Evolutionary conservation across 1,140 invertebrate genomes (phyloP).

Genomic region (Tyrophagus putrescentiae): DNA sequence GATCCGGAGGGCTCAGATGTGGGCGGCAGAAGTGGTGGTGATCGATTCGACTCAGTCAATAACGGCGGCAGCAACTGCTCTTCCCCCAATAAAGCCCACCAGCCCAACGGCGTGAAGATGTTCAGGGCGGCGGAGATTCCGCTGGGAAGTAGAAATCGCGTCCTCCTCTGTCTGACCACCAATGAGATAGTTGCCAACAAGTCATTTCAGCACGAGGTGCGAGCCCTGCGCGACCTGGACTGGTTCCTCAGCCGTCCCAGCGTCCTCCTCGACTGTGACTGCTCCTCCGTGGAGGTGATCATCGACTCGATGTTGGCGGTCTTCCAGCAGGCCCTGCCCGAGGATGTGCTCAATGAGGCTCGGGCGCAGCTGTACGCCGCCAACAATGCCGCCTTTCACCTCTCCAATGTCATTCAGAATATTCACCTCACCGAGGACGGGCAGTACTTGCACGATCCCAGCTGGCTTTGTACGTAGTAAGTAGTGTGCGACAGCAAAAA

Average conservation of each 20-base stretch:
- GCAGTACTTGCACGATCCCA: slow-evolving; percentile 1
- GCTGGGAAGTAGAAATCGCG: background rate
- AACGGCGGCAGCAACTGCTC: background rate
- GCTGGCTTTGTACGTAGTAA: slow-evolving; percentile 15
- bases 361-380: background rate
- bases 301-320: background rate
- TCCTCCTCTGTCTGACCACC: background rate
- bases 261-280: background rate
- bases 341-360: background rate
- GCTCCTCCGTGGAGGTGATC: background rate
- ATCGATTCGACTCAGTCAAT: background rate
- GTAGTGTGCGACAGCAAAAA: background rate
- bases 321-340: background rate
- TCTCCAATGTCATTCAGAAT: slow-evolving; percentile 8
- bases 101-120: no score
- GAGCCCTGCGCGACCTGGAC: background rate
- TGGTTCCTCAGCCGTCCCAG: background rate
- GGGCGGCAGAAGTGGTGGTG: background rate
- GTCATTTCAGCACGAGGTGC: slow-evolving; percentile 6
- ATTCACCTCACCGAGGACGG: background rate
- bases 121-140: slow-evolving; percentile 4
- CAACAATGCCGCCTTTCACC: background rate
- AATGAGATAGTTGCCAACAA: background rate
- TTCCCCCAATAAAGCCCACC: background rate
- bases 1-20: background rate